Evolutionary conservation across 2,113 vertebrate species (phyloP).

Genomic region (Camelus dromedarius): DNA sequence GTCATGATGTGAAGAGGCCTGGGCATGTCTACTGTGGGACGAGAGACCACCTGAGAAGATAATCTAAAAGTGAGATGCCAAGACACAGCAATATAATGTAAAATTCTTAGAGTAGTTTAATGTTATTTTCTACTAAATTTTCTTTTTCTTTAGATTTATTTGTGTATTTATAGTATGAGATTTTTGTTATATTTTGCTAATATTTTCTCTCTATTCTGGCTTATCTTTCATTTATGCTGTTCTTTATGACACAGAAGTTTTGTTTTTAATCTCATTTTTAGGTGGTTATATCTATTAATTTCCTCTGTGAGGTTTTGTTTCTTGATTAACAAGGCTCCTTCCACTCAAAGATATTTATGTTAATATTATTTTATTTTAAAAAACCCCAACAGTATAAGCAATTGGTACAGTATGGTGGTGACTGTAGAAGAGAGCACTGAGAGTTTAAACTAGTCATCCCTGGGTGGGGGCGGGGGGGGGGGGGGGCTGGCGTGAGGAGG

Average conservation of each 20-base stretch:
- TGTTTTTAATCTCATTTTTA: not conserved
- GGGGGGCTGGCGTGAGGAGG: not conserved
- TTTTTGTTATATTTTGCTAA: constrained; percentile 51
- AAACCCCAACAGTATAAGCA: not conserved
- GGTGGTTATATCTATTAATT: not conserved
- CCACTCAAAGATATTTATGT: not conserved
- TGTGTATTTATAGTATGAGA: not conserved
- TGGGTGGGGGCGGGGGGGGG: not conserved
- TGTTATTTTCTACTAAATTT: not conserved
- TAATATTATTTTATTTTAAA: not conserved
- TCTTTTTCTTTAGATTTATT: constrained; percentile 20
- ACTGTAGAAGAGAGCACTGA: not conserved
- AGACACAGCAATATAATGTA: not conserved
- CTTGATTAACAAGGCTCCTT: not conserved
- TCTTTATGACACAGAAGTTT: not conserved
- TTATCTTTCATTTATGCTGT: not conserved
- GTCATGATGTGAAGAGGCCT: not conserved
- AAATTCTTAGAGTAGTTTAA: not conserved
- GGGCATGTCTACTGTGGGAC: not conserved
- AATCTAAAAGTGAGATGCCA: not conserved
- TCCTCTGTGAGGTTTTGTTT: constrained; percentile 18
- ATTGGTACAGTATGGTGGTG: not conserved
- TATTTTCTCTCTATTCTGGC: not conserved
- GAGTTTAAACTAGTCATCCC: not conserved
- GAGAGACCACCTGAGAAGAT: not conserved